Evolutionary conservation across 2,113 vertebrate species (phyloP), one percentile per base, ranked within the genome.

Genomic region (Irena cyanogastra): DNA sequence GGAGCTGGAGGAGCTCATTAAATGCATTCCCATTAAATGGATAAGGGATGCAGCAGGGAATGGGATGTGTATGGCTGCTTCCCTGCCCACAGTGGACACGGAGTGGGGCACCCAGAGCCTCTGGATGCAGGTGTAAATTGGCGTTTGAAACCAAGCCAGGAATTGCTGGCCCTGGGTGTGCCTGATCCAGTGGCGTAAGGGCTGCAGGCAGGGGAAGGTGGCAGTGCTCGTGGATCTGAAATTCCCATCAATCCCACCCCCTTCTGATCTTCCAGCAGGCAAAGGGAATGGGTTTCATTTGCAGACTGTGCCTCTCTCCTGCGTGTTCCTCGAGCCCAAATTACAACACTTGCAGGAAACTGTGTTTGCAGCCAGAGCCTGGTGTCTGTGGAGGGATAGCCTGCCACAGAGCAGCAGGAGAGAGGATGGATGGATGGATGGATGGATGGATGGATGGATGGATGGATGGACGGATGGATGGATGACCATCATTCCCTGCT

Each of bases 251-350:
- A 59, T 63, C 64, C 57, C 57, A 21, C 37, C 53, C 35, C 16
- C 23, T 63, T 45, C 53, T 56, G 47, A 52, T 59, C 44, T 83
- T 72, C 31, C 53, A 53, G 27, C 10, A 18, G 50, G 53, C 30
- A 42, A 37, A 42, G 52, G 7, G 10, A 63, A 53, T 0, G 0
- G 60, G 47, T 47, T 86, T 0, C 1, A 45, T 74, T 65, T 82
- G 45, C 59, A 56, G 37, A 37, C 30, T 10, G 9, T 5, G 11
- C 57, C 35, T 41, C 49, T 85, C 56, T 54, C 52, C 52, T n/a
- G 24, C 0, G 0, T 39, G 53, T 20, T 8, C 4, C 47, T 71
- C 0, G 0, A 71, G 35, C 56, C 26, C 70, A 44, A 69, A 50
- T 39, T 41, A 20, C 42, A 56, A 7, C 7, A 47, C 10, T 9